Evolutionary conservation across 2,113 vertebrate species (phyloP), one percentile per base, ranked within the genome.

Genomic region (Cebus imitator): DNA sequence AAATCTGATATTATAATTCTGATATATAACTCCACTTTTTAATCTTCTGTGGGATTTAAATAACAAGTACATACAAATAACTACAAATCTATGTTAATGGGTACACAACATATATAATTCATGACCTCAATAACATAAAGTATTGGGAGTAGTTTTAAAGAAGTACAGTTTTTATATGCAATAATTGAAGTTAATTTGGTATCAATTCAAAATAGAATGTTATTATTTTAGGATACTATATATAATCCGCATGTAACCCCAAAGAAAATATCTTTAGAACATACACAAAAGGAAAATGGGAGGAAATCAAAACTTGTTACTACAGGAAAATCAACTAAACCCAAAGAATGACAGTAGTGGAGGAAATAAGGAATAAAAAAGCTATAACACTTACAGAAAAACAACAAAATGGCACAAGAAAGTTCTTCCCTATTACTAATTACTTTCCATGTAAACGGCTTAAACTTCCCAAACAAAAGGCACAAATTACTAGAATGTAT

Each of bases 391-490:
- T 79, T 85, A 66, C 23, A 88, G 43, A 92, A 94, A 21, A 90
- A 87, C 12, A 87, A 64, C 66, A 61, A 87, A 87, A 58, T 32
- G 75, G 30, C 45, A 64, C 52, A 68, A 76, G 27, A 55, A 82
- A 66, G 12, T 73, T 75, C 27, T 90, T 82, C 30, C 43, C 23
- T 52, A 70, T 75, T 61, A 86, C 1, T 52, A 78, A 82, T 82
- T 85, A 86, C 40, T 96, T 96, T 91, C 64, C 45, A 81, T 82
- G 20, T 87, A 97, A 55, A 61, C 70, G 27, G n/a, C 52, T 90
- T 83, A 90, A 40, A 96, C 70, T 70, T 13, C 20, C 57, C n/a
- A 93, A 76, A 83, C 58, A 90, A 94, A 93, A 90, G 43, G 6
- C 40, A 89, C 7, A 61, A 20, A 90, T 25, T 52, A 45, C 16